phyloP scores from a whole-genome alignment of 2,888 invertebrate genomes.

The Drosophila antonietae region DNA sequence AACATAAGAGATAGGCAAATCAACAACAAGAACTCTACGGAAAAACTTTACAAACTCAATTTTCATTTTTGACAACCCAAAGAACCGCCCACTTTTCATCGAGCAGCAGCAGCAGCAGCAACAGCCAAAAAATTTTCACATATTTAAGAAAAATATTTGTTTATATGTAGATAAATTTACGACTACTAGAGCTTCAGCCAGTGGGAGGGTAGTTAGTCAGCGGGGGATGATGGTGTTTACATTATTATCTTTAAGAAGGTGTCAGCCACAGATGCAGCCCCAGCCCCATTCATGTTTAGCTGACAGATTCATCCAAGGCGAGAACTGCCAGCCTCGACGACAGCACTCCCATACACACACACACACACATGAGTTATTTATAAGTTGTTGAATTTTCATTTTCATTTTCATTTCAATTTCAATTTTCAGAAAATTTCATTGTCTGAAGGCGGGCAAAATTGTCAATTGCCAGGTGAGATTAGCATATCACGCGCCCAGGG shows the following conservation, averaged over 20 bases:
- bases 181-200: slow-evolving; percentile 53
- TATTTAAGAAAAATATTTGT: slow-evolving; percentile 79
- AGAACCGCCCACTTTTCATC: slow-evolving; percentile 53
- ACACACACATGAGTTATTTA: slow-evolving; percentile 57
- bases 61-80: slow-evolving; percentile 69
- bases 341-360: not conserved
- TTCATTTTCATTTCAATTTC: slow-evolving; percentile 67
- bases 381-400: slow-evolving; percentile 72
- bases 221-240: slow-evolving; percentile 30
- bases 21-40: slow-evolving; percentile 31
- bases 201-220: slow-evolving; percentile 17
- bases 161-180: slow-evolving; percentile 78
- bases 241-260: slow-evolving; percentile 70
- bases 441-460: slow-evolving; percentile 66
- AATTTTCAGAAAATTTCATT: slow-evolving; percentile 68
- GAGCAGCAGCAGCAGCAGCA: slow-evolving; percentile 30
- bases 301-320: slow-evolving; percentile 25
- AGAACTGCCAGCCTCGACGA: slow-evolving; percentile 55
- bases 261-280: slow-evolving; percentile 62
- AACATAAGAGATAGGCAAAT: slow-evolving; percentile 60
- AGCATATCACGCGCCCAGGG: slow-evolving; percentile 63
- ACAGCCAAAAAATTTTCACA: slow-evolving; percentile 47
- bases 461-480: slow-evolving; percentile 72
- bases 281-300: slow-evolving; percentile 2
- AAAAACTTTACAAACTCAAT: slow-evolving; percentile 78